Evolutionary conservation across 2,113 vertebrate species (phyloP), one percentile per base, ranked within the genome.

Genomic region (Dromaius novaehollandiae): DNA sequence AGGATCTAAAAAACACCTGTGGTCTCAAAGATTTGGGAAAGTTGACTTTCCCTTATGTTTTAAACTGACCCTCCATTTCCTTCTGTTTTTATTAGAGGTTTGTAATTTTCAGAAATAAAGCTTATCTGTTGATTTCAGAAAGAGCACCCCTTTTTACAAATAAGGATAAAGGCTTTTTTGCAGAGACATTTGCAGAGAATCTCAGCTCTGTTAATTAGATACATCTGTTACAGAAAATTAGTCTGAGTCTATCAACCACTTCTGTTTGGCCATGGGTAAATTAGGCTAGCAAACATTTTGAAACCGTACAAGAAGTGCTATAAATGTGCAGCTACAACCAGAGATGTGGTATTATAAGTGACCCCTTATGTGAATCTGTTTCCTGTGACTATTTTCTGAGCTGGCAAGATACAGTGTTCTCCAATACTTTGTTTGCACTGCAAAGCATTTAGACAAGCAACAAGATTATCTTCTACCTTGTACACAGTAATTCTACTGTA

Each of bases 211-310:
- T 65, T 92, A 82, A 87, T 76, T 79, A 61, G 17, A 84, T 53
- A 82, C 53, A 87, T 65, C 42, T 92, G 65, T 66, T 82, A 88
- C 58, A 82, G 74, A 90, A 96, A 89, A 46, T 64, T 90, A 89
- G 48, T 82, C 53, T 70, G 55, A n/a, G 40, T 58, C 83, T 93
- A 60, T 48, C 80, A 89, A 80, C 26, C 53, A 76, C 66, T 82
- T 85, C 61, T 73, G 63, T 40, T 70, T 87, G 81, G 65, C 34
- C 77, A 80, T 16, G 30, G 74, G 66, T 42, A 94, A 88, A 95
- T 76, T 11, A 89, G 58, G 11, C 42, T 40, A 71, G n/a, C 30
- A 82, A 64, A 50, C 6, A 69, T 65, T 76, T 75, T 87, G 56
- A 66, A 94, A 89, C 25, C 13, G 40, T 76, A 77, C 46, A 30